phyloP scores from a whole-genome alignment of 2,888 invertebrate species.

The Fissipunctia ypsillon region DNA sequence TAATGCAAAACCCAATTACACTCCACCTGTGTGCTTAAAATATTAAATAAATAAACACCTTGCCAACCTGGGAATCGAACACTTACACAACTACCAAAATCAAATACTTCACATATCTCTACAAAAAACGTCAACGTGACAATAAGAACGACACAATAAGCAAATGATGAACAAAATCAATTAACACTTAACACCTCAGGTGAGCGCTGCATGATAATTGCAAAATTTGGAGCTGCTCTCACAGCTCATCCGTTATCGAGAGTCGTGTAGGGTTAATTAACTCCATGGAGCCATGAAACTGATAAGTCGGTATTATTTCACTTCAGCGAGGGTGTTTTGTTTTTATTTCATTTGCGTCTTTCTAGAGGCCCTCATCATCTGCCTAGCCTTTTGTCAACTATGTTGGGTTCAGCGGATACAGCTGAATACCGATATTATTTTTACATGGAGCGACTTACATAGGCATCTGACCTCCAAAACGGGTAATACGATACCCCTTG shows the following conservation, averaged over 20 bases:
- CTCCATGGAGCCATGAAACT: constrained; percentile 24
- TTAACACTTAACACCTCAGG: constrained; percentile 14
- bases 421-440: not conserved
- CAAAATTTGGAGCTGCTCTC: constrained; percentile 37
- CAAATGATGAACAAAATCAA: constrained; percentile 1
- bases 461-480: not conserved
- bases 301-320: constrained; percentile 16
- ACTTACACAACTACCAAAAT: no score
- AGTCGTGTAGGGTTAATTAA: constrained; percentile 53
- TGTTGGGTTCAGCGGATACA: not conserved
- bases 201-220: constrained; percentile 34
- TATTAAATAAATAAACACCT: not conserved
- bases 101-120: not conserved
- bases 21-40: not conserved
- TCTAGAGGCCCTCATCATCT: not conserved
- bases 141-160: not conserved
- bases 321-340: not conserved
- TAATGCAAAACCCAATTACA: not conserved
- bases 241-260: constrained; percentile 54
- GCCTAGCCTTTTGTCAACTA: not conserved
- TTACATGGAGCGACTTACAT: not conserved
- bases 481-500: not conserved
- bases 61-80: no score
- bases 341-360: not conserved
- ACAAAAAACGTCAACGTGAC: not conserved